These are phyloP conservation scores for Uloborus diversus DNA, from an alignment of 1,140 invertebrate genomes.

Conservation along the genomic window DNA sequence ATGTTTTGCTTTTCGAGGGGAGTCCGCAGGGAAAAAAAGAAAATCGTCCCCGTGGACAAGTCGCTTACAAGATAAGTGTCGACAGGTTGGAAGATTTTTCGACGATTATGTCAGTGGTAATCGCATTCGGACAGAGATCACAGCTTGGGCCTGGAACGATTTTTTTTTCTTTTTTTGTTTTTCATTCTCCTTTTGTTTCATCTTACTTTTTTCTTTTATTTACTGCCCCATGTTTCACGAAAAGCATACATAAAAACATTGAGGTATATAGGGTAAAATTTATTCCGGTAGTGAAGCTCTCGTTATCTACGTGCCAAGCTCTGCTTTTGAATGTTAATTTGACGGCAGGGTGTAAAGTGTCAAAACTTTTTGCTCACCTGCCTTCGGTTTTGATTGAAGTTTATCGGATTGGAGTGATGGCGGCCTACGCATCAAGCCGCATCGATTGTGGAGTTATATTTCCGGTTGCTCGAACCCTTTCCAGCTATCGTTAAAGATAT, in stretches of 20 bases:
- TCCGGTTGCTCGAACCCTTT: background rate
- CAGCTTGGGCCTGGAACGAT: background rate
- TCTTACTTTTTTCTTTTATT: conserved; percentile 8
- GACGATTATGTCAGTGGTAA: conserved; percentile 30
- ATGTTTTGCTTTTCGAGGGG: no score
- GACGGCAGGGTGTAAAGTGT: conserved; percentile 42
- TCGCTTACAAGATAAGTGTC: conserved; percentile 4
- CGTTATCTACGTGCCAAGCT: conserved; percentile 12
- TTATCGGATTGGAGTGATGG: background rate
- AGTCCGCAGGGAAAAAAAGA: background rate
- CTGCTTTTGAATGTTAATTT: conserved; percentile 32
- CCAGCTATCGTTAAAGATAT: no score
- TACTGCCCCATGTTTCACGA: background rate
- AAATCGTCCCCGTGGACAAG: background rate
- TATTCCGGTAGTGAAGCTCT: conserved; percentile 13
- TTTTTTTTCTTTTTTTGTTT: background rate
- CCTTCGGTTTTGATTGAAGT: conserved; percentile 12
- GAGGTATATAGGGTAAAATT: conserved; percentile 6
- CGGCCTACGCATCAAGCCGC: conserved; percentile 1
- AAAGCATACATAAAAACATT: background rate
- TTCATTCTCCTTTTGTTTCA: background rate
- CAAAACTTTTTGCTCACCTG: conserved; percentile 14
- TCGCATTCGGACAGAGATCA: conserved; percentile 26
- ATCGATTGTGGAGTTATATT: no score
- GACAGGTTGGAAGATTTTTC: conserved; percentile 28